Conservation (phyloP, 2,888 invertebrate species). For the Volucella inflata region DNA sequence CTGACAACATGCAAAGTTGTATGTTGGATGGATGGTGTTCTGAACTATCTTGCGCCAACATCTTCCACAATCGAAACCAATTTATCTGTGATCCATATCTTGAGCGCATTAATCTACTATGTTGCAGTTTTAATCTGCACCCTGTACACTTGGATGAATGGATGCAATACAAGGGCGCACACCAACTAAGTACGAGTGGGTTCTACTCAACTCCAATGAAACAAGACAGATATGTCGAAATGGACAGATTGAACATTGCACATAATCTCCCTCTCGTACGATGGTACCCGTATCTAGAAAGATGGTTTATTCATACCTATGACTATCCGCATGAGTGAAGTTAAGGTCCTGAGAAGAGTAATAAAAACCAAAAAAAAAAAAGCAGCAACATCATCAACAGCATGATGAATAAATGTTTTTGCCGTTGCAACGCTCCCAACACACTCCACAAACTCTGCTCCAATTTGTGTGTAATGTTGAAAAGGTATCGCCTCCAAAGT, state of each 20-base stretch:
- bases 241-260: slow-evolving; percentile 71
- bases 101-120: slow-evolving; percentile 70
- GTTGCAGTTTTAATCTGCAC: slow-evolving; percentile 68
- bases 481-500: slow-evolving; percentile 61
- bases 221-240: slow-evolving; percentile 72
- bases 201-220: slow-evolving; percentile 56
- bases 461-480: slow-evolving; percentile 57
- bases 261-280: slow-evolving; percentile 18
- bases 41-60: slow-evolving; percentile 57
- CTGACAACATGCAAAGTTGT: slow-evolving; percentile 58
- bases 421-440: slow-evolving; percentile 41
- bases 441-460: slow-evolving; percentile 26
- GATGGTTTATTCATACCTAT: background rate
- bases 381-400: background rate
- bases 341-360: slow-evolving; percentile 15
- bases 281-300: background rate
- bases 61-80: slow-evolving; percentile 71
- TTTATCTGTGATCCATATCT: slow-evolving; percentile 75
- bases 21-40: slow-evolving; percentile 15
- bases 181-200: slow-evolving; percentile 44
- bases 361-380: background rate
- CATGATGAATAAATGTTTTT: slow-evolving; percentile 29
- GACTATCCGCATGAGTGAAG: slow-evolving; percentile 15
- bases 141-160: slow-evolving; percentile 31
- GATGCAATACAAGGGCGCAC: slow-evolving; percentile 53